Percentiles rank a stretch among this genome's conserved stretches.
phyloP scores from a whole-genome alignment of 37 sponge, comb jelly and placozoan species.

The Oscarella lobularis region DNA sequence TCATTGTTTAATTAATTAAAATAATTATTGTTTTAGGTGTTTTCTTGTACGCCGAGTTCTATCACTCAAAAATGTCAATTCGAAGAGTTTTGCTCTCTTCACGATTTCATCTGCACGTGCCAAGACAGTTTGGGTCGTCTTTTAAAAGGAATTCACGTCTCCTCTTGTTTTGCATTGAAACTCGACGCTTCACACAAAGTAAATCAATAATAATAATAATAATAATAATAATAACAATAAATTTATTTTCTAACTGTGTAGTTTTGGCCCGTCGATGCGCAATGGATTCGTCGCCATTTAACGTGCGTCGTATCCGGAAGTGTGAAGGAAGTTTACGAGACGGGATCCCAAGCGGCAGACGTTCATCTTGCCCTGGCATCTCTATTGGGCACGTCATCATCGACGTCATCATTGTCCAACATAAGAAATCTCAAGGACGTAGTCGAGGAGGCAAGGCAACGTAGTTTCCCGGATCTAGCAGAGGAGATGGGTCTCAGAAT shows the following conservation, averaged over 20 bases:
- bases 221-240: too few species aligned
- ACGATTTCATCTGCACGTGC: background rate
- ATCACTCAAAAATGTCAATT: background rate
- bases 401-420: too few species aligned
- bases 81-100: conserved; percentile 7
- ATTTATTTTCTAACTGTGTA: background rate
- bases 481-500: background rate
- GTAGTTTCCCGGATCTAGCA: background rate
- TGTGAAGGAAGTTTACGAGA: background rate
- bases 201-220: too few species aligned
- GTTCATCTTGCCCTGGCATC: background rate
- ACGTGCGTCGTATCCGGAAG: conserved; percentile 1
- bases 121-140: conserved; percentile 1
- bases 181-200: conserved; percentile 6
- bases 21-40: background rate
- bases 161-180: background rate
- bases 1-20: background rate
- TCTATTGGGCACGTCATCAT: background rate
- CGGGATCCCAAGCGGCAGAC: conserved; percentile 6
- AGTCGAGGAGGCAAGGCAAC: background rate
- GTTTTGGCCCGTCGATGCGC: background rate
- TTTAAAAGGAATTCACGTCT: background rate
- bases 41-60: conserved; percentile 4
- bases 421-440: background rate
- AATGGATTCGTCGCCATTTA: background rate